A percentile compares a stretch with the other conserved stretches of the same genome.
phyloP scores from a whole-genome alignment of 2,113 vertebrate genomes.

The Prunella himalayana region DNA sequence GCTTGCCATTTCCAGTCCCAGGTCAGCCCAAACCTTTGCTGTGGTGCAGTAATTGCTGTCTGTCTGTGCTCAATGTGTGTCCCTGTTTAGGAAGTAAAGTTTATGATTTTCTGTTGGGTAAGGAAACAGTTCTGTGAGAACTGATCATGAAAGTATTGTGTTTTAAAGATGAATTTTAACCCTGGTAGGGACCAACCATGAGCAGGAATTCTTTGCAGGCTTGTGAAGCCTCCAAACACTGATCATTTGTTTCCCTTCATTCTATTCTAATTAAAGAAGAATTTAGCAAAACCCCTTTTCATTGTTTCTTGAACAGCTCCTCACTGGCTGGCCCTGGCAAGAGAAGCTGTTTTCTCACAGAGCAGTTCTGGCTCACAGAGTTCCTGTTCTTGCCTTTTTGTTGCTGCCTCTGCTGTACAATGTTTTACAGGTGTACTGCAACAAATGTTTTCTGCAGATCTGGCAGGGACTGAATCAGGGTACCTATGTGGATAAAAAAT shows the following conservation, averaged over 20 bases:
- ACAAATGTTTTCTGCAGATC: neutral
- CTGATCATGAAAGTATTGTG: neutral
- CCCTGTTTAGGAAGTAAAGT: neutral
- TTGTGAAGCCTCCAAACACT: neutral
- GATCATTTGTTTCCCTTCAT: neutral
- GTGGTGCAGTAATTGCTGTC: neutral
- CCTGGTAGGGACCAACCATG: neutral
- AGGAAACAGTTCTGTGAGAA: neutral
- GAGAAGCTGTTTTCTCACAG: accelerated
- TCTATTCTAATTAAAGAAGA: neutral
- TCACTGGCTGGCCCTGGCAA: neutral
- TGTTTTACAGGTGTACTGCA: neutral
- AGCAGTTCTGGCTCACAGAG: neutral
- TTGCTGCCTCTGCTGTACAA: neutral
- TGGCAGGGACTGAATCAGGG: neutral
- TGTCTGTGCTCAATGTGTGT: neutral
- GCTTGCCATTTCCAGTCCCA: neutral
- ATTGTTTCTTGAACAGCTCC: neutral
- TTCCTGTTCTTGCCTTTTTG: neutral
- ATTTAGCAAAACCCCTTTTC: neutral
- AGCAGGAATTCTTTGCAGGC: neutral
- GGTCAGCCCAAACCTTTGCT: neutral
- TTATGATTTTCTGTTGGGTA: neutral
- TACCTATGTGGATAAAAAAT: neutral
- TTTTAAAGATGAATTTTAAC: neutral